These are phyloP conservation scores for Acanthococcus lagerstroemiae DNA, from an alignment of 2,888 invertebrate genomes.

Conservation along the genomic window DNA sequence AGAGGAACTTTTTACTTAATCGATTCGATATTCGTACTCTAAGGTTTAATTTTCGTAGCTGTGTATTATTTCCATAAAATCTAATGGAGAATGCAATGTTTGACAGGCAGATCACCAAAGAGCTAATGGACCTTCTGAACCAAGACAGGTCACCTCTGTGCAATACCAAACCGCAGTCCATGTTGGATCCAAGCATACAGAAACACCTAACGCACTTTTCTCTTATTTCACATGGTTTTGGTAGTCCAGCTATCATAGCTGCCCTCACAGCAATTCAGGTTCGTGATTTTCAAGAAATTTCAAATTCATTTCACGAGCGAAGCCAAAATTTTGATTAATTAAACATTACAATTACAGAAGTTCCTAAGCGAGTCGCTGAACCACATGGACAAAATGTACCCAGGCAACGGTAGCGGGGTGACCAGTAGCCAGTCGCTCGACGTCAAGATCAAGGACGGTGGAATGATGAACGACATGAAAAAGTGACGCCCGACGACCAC, in stretches of 20 bases:
- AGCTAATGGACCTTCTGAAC: constrained; percentile 92
- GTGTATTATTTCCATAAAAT: too few relatives aligned
- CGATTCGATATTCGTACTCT: too few relatives aligned
- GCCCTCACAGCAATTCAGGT: constrained; percentile 92
- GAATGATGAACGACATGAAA: constrained; percentile 65
- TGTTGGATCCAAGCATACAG: constrained; percentile 91
- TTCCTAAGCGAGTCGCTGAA: constrained; percentile 94
- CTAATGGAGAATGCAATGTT: too few relatives aligned
- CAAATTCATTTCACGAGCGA: too few relatives aligned
- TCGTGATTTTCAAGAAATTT: too few relatives aligned
- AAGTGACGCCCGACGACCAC: too few relatives aligned
- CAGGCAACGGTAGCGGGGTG: constrained; percentile 49
- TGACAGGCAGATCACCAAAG: too few relatives aligned
- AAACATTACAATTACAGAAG: too few relatives aligned
- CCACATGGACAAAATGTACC: constrained; percentile 91
- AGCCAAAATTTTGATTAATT: too few relatives aligned
- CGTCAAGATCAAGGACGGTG: constrained; percentile 47
- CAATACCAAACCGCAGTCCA: constrained; percentile 87
- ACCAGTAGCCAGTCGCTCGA: constrained; percentile 52
- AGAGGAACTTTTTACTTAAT: too few relatives aligned
- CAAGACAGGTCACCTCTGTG: constrained; percentile 95
- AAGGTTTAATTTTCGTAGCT: too few relatives aligned
- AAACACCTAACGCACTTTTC: constrained; percentile 96
- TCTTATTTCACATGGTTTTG: constrained; percentile 96
- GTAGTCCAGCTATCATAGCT: constrained; percentile 94